Evolutionary conservation across 1,140 invertebrate species (phyloP).

Genomic region (Brachionus koreanus): DNA sequence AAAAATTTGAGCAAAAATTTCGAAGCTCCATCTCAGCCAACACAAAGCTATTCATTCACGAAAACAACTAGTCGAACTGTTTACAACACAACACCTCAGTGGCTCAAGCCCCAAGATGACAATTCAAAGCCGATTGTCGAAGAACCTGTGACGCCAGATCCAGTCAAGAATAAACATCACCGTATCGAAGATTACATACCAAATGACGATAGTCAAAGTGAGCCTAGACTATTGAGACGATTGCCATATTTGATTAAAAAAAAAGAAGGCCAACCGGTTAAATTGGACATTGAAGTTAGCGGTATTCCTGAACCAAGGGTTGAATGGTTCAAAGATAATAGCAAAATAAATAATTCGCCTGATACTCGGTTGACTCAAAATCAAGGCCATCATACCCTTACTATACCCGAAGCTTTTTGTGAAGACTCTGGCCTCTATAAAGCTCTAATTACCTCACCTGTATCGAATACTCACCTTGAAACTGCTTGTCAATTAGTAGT

Average conservation of each 20-base stretch:
- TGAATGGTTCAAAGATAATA: conserved; percentile 25
- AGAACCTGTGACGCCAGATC: conserved; percentile 8
- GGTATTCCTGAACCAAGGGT: background rate
- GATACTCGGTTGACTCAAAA: background rate
- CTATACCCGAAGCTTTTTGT: conserved; percentile 87
- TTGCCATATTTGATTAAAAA: conserved; percentile 4
- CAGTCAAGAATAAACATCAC: background rate
- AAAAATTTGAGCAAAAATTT: background rate
- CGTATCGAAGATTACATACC: conserved; percentile 7
- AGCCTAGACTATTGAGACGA: background rate
- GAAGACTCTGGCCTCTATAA: conserved; percentile 82
- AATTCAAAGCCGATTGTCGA: background rate
- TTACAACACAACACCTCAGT: background rate
- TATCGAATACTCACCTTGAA: conserved; percentile 24
- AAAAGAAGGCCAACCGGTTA: conserved; percentile 31
- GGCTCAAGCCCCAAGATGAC: background rate
- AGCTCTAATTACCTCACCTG: conserved; percentile 30
- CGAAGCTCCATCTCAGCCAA: background rate
- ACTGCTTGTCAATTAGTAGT: conserved; percentile 17
- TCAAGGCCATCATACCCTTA: conserved; percentile 67
- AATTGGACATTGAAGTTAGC: background rate
- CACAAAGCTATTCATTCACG: background rate
- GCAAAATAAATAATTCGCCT: background rate
- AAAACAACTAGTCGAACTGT: background rate
- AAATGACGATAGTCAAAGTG: background rate